Evolutionary conservation across 2,113 vertebrate genomes (phyloP).

Genomic region (Dromiciops gliroides): DNA sequence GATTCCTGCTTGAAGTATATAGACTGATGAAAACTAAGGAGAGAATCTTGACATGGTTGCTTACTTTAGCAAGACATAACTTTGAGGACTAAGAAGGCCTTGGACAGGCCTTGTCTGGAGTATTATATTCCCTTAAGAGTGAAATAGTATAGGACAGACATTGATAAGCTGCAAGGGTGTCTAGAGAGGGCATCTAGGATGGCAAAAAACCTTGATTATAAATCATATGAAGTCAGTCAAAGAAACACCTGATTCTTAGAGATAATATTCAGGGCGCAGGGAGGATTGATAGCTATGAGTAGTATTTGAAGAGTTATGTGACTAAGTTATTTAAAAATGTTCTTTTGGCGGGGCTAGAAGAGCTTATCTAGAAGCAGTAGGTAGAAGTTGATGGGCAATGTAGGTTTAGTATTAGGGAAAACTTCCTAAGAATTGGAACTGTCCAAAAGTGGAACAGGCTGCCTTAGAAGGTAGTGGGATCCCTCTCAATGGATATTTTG

Average conservation of each 20-base stretch:
- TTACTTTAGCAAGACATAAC: not conserved
- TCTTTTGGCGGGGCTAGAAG: not conserved
- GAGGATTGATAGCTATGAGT: not conserved
- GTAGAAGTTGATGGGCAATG: not conserved
- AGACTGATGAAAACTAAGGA: not conserved
- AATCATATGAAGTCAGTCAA: not conserved
- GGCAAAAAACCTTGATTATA: not conserved
- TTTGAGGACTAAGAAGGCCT: not conserved
- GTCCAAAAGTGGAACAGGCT: not conserved
- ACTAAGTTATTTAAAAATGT: not conserved
- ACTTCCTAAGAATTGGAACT: not conserved
- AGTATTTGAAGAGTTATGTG: not conserved
- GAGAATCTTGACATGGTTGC: not conserved
- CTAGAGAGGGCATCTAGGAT: not conserved
- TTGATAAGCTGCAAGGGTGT: not conserved
- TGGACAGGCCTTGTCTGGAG: not conserved
- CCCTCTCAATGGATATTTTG: not conserved
- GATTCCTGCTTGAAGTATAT: not conserved
- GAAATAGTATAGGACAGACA: not conserved
- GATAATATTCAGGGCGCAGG: not conserved
- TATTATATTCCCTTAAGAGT: not conserved
- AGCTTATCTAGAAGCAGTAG: not conserved
- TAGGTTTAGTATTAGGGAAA: not conserved
- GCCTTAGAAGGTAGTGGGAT: not conserved
- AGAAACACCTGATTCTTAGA: not conserved